Evolutionary conservation across 2,113 vertebrate species (phyloP), one percentile per base, ranked within the genome.

Genomic region (Tretioscincus oriximinensis): DNA sequence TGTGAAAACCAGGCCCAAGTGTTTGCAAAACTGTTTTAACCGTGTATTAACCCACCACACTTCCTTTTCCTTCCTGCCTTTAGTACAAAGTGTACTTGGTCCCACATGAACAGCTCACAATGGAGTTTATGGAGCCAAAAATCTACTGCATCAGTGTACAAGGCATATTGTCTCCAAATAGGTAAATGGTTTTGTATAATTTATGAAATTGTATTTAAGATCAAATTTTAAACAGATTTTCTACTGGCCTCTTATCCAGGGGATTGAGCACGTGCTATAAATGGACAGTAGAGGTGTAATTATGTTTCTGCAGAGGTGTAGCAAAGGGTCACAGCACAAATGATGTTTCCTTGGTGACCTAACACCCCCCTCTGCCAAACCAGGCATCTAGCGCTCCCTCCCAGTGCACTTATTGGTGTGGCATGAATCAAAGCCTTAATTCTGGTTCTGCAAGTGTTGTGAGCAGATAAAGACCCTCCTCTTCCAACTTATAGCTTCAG

Each of bases 1-100:
- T 41, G 47, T 47, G 22, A 41, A 10, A 16, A 22, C 28, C 31
- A 14, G 66, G n/a, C 6, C 11, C 7, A 5, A n/a, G n/a, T 51
- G 4, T 65, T 66, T 18, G 24, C 22, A 20, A 67, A 35, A 58
- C 28, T 66, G 7, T 51, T 22, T 29, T 24, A 58, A 58, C 54
- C 54, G 4, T 31, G 18, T 47, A 26, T 10, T n/a, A 9, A 16
- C 11, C 69, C 18, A 9, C n/a, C 9, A 7, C 21, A 20, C 35
- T 67, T 78, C 58, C 18, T 1, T 35, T 31, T 14, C 35, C 22
- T 61, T 31, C 14, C 26, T 47, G 20, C 0, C n/a, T 81, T 0
- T 91, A 99, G 98, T 94, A 97, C 88, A 94, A 98, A 29, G 88
- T 96, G 26, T 96, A 93, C 84, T 92, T 99, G 84, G 83, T 99